Conservation (phyloP, 2,888 invertebrate genomes). For the Yponomeuta sedellus region DNA sequence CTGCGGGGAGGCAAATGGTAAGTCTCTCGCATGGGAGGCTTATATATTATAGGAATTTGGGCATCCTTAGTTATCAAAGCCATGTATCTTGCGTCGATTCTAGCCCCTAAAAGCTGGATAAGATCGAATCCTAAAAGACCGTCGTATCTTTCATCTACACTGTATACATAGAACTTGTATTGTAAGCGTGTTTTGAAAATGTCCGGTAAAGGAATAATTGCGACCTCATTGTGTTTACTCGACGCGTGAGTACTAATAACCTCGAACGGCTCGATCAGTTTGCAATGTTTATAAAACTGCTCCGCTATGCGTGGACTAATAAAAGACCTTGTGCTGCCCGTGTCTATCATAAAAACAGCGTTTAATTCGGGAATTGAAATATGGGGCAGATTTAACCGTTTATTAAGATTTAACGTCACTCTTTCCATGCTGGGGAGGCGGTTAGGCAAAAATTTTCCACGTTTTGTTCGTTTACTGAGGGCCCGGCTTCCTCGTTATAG, state of each 20-base stretch:
- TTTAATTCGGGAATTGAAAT: conserved; percentile 3
- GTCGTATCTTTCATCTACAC: background rate
- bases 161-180: conserved; percentile 4
- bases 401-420: background rate
- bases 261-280: background rate
- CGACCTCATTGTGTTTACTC: conserved; percentile 1
- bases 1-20: background rate
- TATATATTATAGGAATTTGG: background rate
- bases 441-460: background rate
- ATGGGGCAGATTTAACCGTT: background rate
- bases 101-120: background rate
- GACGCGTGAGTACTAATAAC: conserved; percentile 8
- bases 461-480: background rate
- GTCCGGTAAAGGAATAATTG: background rate
- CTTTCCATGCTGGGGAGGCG: too few species aligned
- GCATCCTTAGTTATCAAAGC: background rate
- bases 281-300: background rate
- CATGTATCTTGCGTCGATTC: background rate
- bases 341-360: conserved; percentile 4
- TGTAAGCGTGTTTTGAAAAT: background rate
- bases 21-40: background rate
- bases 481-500: background rate
- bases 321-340: conserved; percentile 5
- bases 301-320: background rate
- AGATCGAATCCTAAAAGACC: conserved; percentile 6